Base-by-base conservation (phyloP, 2,113 vertebrate species). In the Eudyptes chrysolophus region DNA sequence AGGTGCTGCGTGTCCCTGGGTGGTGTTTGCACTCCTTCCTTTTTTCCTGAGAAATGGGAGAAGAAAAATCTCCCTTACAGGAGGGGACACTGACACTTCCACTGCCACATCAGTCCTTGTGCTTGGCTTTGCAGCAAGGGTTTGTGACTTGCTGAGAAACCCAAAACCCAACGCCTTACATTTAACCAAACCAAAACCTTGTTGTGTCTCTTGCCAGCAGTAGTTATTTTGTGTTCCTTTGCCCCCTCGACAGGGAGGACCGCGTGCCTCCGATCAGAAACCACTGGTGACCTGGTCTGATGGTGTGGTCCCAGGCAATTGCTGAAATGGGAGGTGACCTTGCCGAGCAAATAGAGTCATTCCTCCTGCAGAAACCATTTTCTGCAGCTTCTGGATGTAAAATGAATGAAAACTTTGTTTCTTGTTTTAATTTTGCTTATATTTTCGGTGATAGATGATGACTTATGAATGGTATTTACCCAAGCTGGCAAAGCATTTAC, bases 391-490 rank as follows among this genome's bases (percentile, higher is more conserved):
- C 61, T 80, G 69, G 21, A 6, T 70, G 32, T 30, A 20, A 44
- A 54, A 48, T 7, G 38, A 38, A 34, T 76, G 25, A 44, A 46
- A 86, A 40, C 54, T 11, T 21, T 49, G 65, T 30, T 42, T 58
- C 40, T 55, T 34, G 12, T 66, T 81, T 83, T 66, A 58, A 87
- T 70, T 48, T 25, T 62, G 21, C 12, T 66, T 19, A 11, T 90
- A 2, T 72, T 88, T 97, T 65, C 16, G 61, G 24, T 92, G 61
- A 22, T 86, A 99, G 99, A 99, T 99, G 99, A 99, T 99, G 99
- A 99, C 99, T 62, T 99, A 99, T 2, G 79, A 97, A 16, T 99
- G 99, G 99, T 99, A 99, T 95, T 98, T 99, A 96, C 98, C 98
- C 88, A 99, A 99, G 97, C 97, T 99, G 94, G 98, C 98, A 13